Evolutionary conservation across 1,140 invertebrate genomes (phyloP), one percentile per base, ranked within the genome.

Genomic region (Drosophila persimilis): DNA sequence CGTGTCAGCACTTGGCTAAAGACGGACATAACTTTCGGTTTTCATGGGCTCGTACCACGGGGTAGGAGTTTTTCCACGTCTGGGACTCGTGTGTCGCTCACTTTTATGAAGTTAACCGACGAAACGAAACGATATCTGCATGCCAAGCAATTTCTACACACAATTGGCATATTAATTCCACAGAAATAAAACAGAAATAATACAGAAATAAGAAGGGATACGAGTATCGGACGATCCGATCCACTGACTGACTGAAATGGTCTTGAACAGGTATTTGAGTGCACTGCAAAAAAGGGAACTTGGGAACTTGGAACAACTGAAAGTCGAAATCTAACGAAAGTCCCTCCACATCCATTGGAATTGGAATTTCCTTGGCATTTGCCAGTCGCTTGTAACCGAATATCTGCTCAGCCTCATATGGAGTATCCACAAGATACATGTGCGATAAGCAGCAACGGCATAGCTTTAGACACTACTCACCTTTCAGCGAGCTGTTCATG

Each of bases 401-500:
- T 85, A 85, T 80, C 67, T 84, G 8, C 51, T 13, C 15, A 43
- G 57, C 80, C 80, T 57, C 74, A 80, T 77, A 77, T 69, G 80
- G 80, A 41, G 44, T 65, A 67, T 73, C 72, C 66, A 48, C 51
- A 17, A 84, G 76, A 84, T 85, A 67, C 61, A 9, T 20, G 58
- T 44, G 52, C 52, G 31, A 54, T 55, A 69, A 69, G 1, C 31
- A 13, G 47, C 31, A 53, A 44, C 43, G 44, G 15, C 51, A 13
- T 31, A 47, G 24, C 24, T 53, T n/a, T 11, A 26, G 26, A 11
- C 11, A 8, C 15, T 24, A 89, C 86, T 80, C 62, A 91, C 90
- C 90, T 90, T 89, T 90, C 62, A 90, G 69, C 48, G 84, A 90
- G 65, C 89, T 93, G 64, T 93, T 92, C 43, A 93, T 93, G 91